Conservation (phyloP, 2,888 invertebrate genomes). For the Leistus spinibarbis region DNA sequence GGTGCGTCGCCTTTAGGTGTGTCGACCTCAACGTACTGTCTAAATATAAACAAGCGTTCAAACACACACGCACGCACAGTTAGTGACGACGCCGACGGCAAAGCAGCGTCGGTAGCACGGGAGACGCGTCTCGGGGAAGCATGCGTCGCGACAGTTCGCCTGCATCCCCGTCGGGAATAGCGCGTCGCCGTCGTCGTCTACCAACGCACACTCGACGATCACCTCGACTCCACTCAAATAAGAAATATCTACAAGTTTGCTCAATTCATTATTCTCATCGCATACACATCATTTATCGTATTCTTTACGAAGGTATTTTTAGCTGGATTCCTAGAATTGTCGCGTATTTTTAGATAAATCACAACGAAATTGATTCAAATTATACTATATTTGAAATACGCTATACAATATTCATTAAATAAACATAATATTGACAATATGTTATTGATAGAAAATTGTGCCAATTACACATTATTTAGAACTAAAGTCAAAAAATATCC, state of each 20-base stretch:
- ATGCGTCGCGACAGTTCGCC: conserved; percentile 5
- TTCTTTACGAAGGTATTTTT: not conserved
- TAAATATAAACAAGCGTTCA: conserved; percentile 1
- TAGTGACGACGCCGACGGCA: not conserved
- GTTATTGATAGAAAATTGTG: too few relatives aligned
- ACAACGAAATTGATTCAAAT: not conserved
- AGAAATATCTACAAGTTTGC: not conserved
- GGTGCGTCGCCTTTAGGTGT: not conserved
- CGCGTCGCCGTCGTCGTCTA: not conserved
- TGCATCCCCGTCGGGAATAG: conserved; percentile 1
- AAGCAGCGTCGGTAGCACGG: not conserved
- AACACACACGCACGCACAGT: not conserved
- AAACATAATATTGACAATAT: too few relatives aligned
- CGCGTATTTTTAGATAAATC: not conserved
- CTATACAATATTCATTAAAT: too few relatives aligned
- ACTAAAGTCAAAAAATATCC: too few relatives aligned
- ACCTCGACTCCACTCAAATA: not conserved
- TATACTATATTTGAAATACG: not conserved
- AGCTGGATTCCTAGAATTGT: not conserved
- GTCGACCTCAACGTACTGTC: conserved; percentile 2
- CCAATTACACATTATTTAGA: too few relatives aligned
- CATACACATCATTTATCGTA: not conserved
- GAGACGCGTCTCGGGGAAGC: not conserved
- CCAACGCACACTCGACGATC: not conserved
- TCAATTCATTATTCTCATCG: not conserved